phyloP scores from a whole-genome alignment of 1,140 invertebrate species.

The Calycopis cecrops region DNA sequence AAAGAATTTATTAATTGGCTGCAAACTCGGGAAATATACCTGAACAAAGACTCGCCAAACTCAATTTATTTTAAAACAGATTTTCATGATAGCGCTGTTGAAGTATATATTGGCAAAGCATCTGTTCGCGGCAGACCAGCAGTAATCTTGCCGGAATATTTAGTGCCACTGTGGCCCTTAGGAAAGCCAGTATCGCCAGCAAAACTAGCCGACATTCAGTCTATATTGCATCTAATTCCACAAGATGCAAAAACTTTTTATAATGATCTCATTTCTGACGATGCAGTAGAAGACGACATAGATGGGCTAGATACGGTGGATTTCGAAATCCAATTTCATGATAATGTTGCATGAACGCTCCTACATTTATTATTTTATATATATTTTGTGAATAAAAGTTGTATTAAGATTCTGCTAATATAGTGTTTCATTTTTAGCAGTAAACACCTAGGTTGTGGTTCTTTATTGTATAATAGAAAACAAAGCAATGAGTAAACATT shows the following conservation, averaged over 20 bases:
- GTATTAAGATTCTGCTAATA: not conserved
- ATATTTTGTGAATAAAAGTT: no score
- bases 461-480: slow-evolving; percentile 18
- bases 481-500: slow-evolving; percentile 13
- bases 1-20: slow-evolving; percentile 22
- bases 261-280: slow-evolving; percentile 18
- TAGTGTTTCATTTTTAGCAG: not conserved
- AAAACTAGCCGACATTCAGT: slow-evolving; percentile 21
- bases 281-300: slow-evolving; percentile 21
- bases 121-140: slow-evolving; percentile 13
- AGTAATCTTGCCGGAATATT: slow-evolving; percentile 18
- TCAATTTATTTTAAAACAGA: slow-evolving; percentile 19
- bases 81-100: slow-evolving; percentile 7
- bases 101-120: slow-evolving; percentile 18
- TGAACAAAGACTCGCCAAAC: slow-evolving; percentile 18
- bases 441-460: slow-evolving; percentile 14
- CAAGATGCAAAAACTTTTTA: slow-evolving; percentile 22
- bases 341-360: slow-evolving; percentile 16
- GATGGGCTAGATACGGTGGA: slow-evolving; percentile 20
- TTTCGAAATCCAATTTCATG: slow-evolving; percentile 23
- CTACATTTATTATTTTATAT: no score
- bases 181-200: slow-evolving; percentile 20
- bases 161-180: slow-evolving; percentile 17
- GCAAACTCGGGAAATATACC: slow-evolving; percentile 8
- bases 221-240: slow-evolving; percentile 20